Conservation (phyloP, 92 coral and sea anemone species). For the Siderastrea siderea region DNA sequence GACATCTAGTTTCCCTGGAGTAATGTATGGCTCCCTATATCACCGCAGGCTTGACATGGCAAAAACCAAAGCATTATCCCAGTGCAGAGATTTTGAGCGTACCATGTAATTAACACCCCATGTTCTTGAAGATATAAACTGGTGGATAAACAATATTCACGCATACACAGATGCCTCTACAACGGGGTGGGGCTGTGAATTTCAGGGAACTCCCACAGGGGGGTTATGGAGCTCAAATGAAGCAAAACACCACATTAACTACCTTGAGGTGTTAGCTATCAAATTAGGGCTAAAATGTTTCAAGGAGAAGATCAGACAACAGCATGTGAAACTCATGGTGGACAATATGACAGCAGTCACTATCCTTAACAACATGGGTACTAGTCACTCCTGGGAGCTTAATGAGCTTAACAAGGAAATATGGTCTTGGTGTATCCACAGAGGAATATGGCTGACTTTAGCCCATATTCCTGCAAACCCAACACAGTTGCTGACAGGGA, state of each 20-base stretch:
- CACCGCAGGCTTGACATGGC: constrained; percentile 42
- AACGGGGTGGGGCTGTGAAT: constrained; percentile 51
- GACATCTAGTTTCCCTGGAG: constrained; percentile 36
- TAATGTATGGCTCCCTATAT: constrained; percentile 9
- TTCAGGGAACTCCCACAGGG: constrained; percentile 41
- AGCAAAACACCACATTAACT: constrained; percentile 45
- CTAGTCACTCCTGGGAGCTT: constrained; percentile 54
- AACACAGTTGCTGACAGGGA: constrained; percentile 17
- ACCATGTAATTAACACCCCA: constrained; percentile 27
- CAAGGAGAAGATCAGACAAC: constrained; percentile 2
- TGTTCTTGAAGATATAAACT: constrained; percentile 21
- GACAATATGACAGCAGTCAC: constrained; percentile 12
- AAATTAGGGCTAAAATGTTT: constrained; percentile 33
- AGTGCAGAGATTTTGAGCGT: constrained; percentile 20
- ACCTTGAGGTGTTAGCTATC: constrained; percentile 58
- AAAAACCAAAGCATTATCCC: constrained; percentile 18
- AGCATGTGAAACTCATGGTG: background rate
- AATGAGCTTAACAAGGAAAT: constrained; percentile 44
- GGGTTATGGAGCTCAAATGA: constrained; percentile 42
- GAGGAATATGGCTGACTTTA: constrained; percentile 10
- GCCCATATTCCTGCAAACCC: constrained; percentile 57
- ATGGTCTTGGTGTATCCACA: constrained; percentile 68
- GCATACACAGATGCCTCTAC: constrained; percentile 54
- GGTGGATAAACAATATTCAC: constrained; percentile 43
- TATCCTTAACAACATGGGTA: constrained; percentile 64